These are phyloP conservation scores for Cynodonichthys magdalenae DNA, from an alignment of 2,797 vertebrate genomes.

Conservation along the genomic window DNA sequence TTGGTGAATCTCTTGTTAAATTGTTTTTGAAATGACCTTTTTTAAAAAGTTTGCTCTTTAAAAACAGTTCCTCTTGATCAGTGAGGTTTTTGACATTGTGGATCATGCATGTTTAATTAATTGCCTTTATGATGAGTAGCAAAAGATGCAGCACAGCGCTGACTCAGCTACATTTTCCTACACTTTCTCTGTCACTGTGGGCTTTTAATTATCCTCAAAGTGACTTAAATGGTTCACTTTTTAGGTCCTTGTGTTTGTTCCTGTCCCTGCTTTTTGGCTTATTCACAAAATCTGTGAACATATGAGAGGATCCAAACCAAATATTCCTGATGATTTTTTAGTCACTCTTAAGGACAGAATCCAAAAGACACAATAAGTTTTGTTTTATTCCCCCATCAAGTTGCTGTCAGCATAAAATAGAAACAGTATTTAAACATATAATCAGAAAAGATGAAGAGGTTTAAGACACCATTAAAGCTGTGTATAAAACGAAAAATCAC, in stretches of 20 bases:
- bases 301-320: too few species aligned
- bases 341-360: background rate
- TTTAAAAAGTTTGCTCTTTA: background rate
- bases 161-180: slow-evolving; percentile 41
- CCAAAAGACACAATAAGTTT: slow-evolving; percentile 10
- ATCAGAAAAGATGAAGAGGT: too few species aligned
- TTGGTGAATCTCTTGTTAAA: background rate
- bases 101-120: slow-evolving; percentile 70
- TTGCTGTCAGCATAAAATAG: too few species aligned
- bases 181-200: slow-evolving; percentile 46
- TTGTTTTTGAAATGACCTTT: background rate
- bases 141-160: slow-evolving; percentile 49
- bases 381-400: too few species aligned
- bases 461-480: too few species aligned
- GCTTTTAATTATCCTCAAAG: slow-evolving; percentile 32
- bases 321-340: too few species aligned
- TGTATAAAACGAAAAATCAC: too few species aligned
- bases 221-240: slow-evolving; percentile 49
- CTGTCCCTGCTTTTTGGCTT: background rate
- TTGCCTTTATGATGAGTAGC: slow-evolving; percentile 39
- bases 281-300: background rate
- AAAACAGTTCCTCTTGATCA: slow-evolving; percentile 56
- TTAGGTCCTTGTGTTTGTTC: background rate
- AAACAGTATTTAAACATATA: background rate
- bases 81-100: slow-evolving; percentile 56